Base-by-base conservation (phyloP, 2,888 invertebrate genomes). In the Rhynchonema sp. region DNA sequence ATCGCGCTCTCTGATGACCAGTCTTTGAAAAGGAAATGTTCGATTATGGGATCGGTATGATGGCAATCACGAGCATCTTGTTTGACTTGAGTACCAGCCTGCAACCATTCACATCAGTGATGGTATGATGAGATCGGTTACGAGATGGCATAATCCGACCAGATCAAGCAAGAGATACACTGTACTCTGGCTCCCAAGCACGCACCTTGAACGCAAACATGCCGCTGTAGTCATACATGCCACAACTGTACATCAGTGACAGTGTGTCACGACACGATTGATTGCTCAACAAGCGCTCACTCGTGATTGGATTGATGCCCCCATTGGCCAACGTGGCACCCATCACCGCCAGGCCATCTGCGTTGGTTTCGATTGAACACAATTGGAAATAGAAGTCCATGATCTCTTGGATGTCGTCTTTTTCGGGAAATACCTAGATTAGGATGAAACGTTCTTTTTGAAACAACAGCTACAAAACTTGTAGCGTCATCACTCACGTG, bases 351-450 rank as follows among this genome's bases (percentile, higher is more conserved):
- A 87, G 85, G 1, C 86, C 83, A 69, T 94, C 94, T 74, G 89
- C 89, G 68, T 84, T 92, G 1, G 87, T 85, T 78, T 96, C 96
- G 82, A 96, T 56, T 22, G 30, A 56, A 75, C 80, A 66, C 84
- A 87, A 88, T 81, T 92, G 94, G 74, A 96, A 96, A 74, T 96
- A 96, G 74, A 91, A 91, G 73, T 96, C 96, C 84, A 96, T 85
- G 65, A 86, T 85, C 74, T 94, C 92, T 60, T 87, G 83, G 13
- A 96, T 13, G 46, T 55, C 23, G 22, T n/a, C 1, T 25, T 66
- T 62, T 54, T 63, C 61, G 22, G 68, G 69, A 60, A 68, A 69
- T 17, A 38, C 38, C 38, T 38, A 17, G 6, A 17, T 38, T 6
- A 13, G 9, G 17, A 38, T 13, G 6, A 38, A 6, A 38, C 38